A percentile compares a stretch with the other conserved stretches of the same genome.
Conservation (phyloP, 2,113 vertebrate species). For the Cavia aperea region DNA sequence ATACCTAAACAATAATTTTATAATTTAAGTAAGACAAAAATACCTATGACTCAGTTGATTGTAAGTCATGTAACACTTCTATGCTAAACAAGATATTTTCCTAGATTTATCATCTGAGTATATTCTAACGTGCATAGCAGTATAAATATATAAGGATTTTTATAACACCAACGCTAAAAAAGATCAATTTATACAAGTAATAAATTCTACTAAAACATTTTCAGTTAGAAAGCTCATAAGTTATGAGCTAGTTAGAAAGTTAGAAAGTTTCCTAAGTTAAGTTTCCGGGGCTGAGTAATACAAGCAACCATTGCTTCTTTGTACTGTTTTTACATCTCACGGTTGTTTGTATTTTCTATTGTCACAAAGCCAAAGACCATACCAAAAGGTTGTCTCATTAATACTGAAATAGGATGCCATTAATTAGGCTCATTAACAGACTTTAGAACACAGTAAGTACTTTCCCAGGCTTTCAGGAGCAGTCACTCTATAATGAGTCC, state of each 20-base stretch:
- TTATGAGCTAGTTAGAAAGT: too few species aligned
- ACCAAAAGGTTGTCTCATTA: slow-evolving; percentile 46
- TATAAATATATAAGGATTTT: slow-evolving; percentile 14
- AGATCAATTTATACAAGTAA: background rate
- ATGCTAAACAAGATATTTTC: slow-evolving; percentile 3
- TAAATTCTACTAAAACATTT: slow-evolving; percentile 18
- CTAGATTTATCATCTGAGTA: background rate
- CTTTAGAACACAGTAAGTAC: background rate
- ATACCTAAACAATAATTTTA: slow-evolving; percentile 25
- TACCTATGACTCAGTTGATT: background rate
- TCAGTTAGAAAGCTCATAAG: slow-evolving; percentile 13
- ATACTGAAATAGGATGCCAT: slow-evolving; percentile 28
- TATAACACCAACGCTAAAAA: background rate
- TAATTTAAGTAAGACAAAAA: slow-evolving; percentile 38
- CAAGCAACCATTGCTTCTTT: background rate
- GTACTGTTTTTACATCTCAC: background rate
- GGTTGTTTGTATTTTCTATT: slow-evolving; percentile 8
- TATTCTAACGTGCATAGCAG: background rate
- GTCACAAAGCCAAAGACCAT: slow-evolving; percentile 31
- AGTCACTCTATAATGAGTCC: slow-evolving; percentile 5
- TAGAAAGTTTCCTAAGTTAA: background rate
- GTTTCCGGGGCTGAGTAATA: background rate
- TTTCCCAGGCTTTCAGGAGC: slow-evolving; percentile 22
- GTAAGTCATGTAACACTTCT: background rate
- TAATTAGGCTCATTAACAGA: slow-evolving; percentile 49